A percentile compares a stretch with the other conserved stretches of the same genome.
Conservation (phyloP, 2,113 vertebrate species). For the Sphyrna mokarran region DNA sequence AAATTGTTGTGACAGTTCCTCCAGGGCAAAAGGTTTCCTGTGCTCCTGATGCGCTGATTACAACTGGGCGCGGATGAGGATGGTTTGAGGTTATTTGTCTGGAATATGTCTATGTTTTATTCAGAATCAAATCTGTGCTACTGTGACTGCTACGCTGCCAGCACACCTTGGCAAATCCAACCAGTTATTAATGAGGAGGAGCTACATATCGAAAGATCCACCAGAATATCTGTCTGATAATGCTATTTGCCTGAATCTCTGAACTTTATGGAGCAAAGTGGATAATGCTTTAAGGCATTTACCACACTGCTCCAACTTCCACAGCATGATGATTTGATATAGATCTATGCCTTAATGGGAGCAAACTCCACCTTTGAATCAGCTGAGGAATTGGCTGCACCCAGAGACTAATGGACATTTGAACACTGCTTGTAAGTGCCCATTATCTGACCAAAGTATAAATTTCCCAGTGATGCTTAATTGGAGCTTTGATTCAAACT, state of each 20-base stretch:
- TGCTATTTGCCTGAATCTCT: background rate
- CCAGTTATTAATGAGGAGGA: background rate
- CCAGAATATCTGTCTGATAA: conserved; percentile 7
- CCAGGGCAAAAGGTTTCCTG: background rate
- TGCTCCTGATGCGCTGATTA: background rate
- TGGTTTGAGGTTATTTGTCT: background rate
- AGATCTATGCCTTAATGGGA: background rate
- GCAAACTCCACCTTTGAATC: background rate
- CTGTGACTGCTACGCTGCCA: background rate
- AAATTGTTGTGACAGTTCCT: conserved; percentile 1
- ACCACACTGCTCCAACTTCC: background rate
- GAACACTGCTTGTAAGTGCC: background rate
- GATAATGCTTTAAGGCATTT: background rate
- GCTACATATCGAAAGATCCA: background rate
- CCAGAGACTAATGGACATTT: background rate
- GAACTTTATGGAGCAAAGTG: background rate
- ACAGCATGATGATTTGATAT: background rate
- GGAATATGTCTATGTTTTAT: background rate
- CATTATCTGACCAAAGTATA: background rate
- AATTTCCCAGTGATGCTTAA: background rate
- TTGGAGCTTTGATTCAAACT: background rate
- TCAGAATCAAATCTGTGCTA: background rate
- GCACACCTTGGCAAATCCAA: background rate
- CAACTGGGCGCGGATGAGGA: background rate
- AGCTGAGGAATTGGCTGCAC: background rate